Conservation (phyloP, 2,888 invertebrate genomes). For the Octonoba sinensis region DNA sequence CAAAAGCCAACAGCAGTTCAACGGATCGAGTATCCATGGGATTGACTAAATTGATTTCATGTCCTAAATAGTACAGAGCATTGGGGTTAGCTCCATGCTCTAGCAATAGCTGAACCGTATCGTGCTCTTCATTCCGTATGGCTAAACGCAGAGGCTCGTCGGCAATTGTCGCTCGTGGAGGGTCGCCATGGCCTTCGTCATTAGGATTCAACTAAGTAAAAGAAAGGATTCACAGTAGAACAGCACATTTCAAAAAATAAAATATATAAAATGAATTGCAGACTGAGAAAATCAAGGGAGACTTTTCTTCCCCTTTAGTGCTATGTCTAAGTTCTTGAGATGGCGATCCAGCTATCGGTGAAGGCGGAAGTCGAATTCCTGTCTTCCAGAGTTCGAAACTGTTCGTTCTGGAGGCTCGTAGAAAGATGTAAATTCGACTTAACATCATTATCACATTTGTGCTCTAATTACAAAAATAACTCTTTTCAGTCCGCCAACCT, state of each 20-base stretch:
- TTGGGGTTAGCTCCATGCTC: conserved; percentile 90
- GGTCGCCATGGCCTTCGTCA: conserved; percentile 66
- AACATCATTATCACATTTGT: no score
- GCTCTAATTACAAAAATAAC: no score
- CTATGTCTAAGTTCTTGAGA: background rate
- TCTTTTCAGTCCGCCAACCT: no score
- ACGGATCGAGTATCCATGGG: conserved; percentile 82
- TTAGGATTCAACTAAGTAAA: conserved; percentile 41
- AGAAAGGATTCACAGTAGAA: background rate
- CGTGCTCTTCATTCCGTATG: conserved; percentile 85
- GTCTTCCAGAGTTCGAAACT: no score
- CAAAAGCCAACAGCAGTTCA: conserved; percentile 84
- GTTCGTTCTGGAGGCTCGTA: no score
- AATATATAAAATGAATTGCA: no score
- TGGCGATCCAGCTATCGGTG: no score
- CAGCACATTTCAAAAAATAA: background rate
- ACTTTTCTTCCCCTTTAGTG: no score
- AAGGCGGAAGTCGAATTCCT: no score
- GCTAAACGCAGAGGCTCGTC: conserved; percentile 91
- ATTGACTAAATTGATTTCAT: conserved; percentile 89
- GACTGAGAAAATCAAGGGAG: no score
- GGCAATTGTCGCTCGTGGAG: conserved; percentile 66
- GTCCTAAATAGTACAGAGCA: conserved; percentile 89
- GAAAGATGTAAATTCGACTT: no score
- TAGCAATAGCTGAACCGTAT: conserved; percentile 77